These are phyloP conservation scores for Gymnoscopelus braueri DNA, from an alignment of 2,797 vertebrate species.

Conservation along the genomic window DNA sequence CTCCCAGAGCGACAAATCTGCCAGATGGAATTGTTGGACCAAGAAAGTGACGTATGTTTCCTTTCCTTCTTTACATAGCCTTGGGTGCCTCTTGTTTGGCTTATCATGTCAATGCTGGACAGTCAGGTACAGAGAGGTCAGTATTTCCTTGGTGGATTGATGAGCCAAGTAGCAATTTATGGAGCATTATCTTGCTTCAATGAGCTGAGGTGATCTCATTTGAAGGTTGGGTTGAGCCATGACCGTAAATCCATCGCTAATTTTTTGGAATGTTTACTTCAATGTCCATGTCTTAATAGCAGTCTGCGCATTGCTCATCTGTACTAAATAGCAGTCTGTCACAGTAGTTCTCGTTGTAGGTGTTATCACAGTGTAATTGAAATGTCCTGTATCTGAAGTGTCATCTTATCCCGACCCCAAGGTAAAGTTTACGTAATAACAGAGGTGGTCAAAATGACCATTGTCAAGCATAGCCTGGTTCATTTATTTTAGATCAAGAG, in stretches of 20 bases:
- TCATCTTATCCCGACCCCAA: too few species aligned
- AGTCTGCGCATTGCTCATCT: too few species aligned
- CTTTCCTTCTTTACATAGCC: too few species aligned
- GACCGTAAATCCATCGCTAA: conserved; percentile 3
- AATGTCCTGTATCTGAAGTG: background rate
- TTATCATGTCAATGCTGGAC: background rate
- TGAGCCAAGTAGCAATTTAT: conserved; percentile 9
- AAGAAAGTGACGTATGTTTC: too few species aligned
- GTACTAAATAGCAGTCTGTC: background rate
- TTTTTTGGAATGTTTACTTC: conserved; percentile 12
- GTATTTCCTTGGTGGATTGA: background rate
- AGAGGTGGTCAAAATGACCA: background rate
- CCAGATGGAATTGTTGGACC: too few species aligned
- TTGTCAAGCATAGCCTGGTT: too few species aligned
- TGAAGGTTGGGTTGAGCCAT: conserved; percentile 2
- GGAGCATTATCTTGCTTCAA: conserved; percentile 11
- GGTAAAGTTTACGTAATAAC: background rate
- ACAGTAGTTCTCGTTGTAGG: background rate
- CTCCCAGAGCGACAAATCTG: too few species aligned
- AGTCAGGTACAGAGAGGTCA: background rate
- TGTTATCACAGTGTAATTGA: background rate
- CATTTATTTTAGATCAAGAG: too few species aligned
- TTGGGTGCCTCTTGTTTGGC: too few species aligned
- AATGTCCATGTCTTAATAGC: too few species aligned
- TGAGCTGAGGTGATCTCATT: conserved; percentile 16